These are phyloP conservation scores for Myrmecophaga tridactyla DNA, from an alignment of 2,113 vertebrate species.

Conservation along the genomic window DNA sequence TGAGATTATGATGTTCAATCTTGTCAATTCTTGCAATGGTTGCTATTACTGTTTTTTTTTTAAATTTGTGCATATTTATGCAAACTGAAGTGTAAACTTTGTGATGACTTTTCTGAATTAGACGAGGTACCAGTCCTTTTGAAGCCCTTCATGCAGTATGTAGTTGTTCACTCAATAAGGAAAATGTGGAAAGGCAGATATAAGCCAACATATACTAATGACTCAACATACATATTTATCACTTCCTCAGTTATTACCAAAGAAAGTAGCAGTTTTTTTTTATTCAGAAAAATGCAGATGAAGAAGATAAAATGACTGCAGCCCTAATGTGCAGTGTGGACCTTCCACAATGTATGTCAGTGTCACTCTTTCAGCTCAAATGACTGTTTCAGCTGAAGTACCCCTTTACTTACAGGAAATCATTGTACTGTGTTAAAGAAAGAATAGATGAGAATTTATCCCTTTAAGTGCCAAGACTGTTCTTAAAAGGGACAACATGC, in stretches of 20 bases:
- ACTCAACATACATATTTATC: not conserved
- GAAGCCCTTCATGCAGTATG: not conserved
- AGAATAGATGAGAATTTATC: not conserved
- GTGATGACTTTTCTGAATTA: not conserved
- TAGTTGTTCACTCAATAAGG: not conserved
- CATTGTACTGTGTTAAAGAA: not conserved
- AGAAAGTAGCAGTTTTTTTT: not conserved
- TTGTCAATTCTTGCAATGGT: not conserved
- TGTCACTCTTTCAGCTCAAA: not conserved
- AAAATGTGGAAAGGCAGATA: not conserved
- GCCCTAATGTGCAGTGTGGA: not conserved
- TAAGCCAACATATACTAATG: not conserved
- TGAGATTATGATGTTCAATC: not conserved
- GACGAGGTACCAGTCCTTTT: not conserved
- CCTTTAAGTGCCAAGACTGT: not conserved
- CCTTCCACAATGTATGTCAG: not conserved
- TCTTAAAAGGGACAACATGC: not conserved
- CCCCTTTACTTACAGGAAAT: not conserved
- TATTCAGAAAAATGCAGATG: not conserved
- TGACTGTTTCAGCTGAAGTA: not conserved
- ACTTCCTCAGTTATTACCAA: not conserved
- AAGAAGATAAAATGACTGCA: conserved; percentile 8
- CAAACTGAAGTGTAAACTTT: not conserved
- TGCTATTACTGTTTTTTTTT: not conserved
- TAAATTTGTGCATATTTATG: no score